Evolutionary conservation across 1,140 invertebrate species (phyloP), one percentile per base, ranked within the genome.

Genomic region (Caenorhabditis tropicalis): DNA sequence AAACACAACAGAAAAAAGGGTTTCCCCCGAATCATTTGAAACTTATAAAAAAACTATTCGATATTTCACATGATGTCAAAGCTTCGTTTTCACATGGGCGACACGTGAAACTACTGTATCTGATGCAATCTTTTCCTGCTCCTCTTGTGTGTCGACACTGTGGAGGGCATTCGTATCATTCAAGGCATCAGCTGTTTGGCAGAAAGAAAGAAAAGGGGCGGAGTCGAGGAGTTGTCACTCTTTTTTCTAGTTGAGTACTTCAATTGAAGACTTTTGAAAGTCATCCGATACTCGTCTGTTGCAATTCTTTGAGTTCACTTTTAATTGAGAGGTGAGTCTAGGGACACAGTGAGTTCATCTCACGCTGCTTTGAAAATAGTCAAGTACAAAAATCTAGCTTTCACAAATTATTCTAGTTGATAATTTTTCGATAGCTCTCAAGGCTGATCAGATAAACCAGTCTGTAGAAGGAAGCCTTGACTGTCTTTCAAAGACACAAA

Each of bases 71-170:
- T 65, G 58, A 65, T 36, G 21, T 33, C 7, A 65, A 65, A 6
- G 21, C 24, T 10, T 19, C 21, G 9, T 24, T 65, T 16, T 33
- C 58, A 65, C 31, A 33, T 65, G 58, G 33, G 24, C 29, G 4
- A n/a, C 58, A 65, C 31, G 58, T 65, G 58, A 16, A 33, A 15
- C 58, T 65, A 65, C 58, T 65, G 58, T 65, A 65, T 65, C 58
- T 65, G 58, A 65, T 65, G 58, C 58, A 65, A 65, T 65, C 10
- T 65, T 4, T 36, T 33, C 58, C 53, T 27, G 24, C 53, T 56
- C 21, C 53, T 27, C 21, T 24, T 27, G 49, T 7, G 19, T n/a
- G 43, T 16, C n/a, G n/a, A n/a, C n/a, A n/a, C n/a, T n/a, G n/a
- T 46, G 43, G 49, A 27, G 24, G 53, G 53, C 53, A 56, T 56